A percentile compares a stretch with the other conserved stretches of the same genome.
Conservation (phyloP, 2,113 vertebrate genomes). For the Ceyx margarethae region DNA sequence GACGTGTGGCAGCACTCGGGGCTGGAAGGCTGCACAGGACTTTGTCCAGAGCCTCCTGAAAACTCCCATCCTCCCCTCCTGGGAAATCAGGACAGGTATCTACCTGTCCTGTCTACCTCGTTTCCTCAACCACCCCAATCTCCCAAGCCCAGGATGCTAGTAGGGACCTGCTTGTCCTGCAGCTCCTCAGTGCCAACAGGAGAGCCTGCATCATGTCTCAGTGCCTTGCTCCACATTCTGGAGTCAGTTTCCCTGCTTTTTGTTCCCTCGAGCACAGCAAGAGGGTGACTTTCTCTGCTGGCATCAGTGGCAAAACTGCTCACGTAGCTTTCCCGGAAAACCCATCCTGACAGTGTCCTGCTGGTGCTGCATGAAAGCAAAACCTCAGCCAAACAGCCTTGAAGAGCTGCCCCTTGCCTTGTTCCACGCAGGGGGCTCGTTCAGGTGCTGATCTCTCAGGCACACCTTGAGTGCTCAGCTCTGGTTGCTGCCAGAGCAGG, state of each 20-base stretch:
- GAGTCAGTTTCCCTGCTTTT: neutral
- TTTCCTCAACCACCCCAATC: neutral
- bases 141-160: neutral
- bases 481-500: neutral
- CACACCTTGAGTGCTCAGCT: neutral
- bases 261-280: neutral
- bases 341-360: neutral
- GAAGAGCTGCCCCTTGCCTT: neutral
- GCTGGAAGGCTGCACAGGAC: neutral
- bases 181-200: neutral
- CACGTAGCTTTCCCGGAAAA: neutral
- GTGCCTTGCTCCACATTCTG: neutral
- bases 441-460: neutral
- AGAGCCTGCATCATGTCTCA: rapidly evolving
- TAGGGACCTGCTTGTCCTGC: neutral
- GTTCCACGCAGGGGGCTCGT: neutral
- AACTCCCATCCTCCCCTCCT: neutral
- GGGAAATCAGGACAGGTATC: neutral
- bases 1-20: neutral
- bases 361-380: neutral
- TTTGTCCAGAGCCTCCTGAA: neutral
- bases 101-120: neutral
- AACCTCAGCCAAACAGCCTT: neutral
- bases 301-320: neutral
- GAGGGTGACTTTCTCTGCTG: neutral